Evolutionary conservation across 2,888 invertebrate species (phyloP).

Genomic region (Trichopria drosophilae): DNA sequence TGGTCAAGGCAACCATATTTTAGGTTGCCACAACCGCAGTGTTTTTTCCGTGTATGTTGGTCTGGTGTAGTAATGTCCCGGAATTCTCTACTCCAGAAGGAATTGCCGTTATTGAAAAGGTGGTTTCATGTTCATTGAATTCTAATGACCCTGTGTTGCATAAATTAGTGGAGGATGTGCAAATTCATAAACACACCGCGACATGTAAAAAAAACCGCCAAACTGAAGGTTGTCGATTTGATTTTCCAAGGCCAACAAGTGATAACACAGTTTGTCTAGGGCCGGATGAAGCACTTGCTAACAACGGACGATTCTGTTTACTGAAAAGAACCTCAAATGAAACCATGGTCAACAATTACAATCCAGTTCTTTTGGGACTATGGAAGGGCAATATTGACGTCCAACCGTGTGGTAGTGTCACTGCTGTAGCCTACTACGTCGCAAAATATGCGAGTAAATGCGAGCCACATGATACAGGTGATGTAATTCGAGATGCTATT

Average conservation of each 20-base stretch:
- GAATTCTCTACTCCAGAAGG: conserved; percentile 32
- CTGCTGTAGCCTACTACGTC: conserved; percentile 43
- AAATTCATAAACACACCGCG: conserved; percentile 34
- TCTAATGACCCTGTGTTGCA: conserved; percentile 27
- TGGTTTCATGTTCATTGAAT: conserved; percentile 29
- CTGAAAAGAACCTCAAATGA: conserved; percentile 39
- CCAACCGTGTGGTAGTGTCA: too few species aligned
- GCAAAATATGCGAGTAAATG: conserved; percentile 32
- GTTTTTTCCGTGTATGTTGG: too few species aligned
- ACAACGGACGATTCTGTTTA: conserved; percentile 45
- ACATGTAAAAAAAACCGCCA: conserved; percentile 32
- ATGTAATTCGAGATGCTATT: conserved; percentile 27
- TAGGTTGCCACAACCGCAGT: too few species aligned
- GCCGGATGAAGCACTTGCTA: conserved; percentile 43
- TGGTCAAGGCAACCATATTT: too few species aligned
- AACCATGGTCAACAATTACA: conserved; percentile 44
- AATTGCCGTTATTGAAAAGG: conserved; percentile 27
- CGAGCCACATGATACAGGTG: conserved; percentile 28
- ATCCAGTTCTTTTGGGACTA: conserved; percentile 36
- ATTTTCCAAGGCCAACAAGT: conserved; percentile 37
- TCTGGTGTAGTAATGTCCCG: conserved; percentile 41
- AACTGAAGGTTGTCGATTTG: conserved; percentile 36
- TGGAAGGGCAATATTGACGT: conserved; percentile 50
- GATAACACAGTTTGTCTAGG: conserved; percentile 34
- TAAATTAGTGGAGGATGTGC: conserved; percentile 29